Conservation (phyloP, 1,140 invertebrate genomes). For the Diorhabda elongata region DNA sequence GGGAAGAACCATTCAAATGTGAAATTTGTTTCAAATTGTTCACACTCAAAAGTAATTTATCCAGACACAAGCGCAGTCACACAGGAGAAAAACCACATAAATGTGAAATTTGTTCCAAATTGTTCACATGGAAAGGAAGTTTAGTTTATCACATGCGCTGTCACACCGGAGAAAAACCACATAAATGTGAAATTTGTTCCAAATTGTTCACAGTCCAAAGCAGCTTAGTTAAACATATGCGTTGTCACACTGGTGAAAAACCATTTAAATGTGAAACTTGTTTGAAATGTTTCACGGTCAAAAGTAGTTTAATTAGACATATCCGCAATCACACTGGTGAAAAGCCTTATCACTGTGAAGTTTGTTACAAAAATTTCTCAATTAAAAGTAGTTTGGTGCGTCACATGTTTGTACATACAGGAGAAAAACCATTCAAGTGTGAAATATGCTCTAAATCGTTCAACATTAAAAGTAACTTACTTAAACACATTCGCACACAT, state of each 20-base stretch:
- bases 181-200: not conserved
- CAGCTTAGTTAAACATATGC: slow-evolving; percentile 45
- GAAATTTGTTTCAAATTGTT: not conserved
- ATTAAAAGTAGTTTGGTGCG: slow-evolving; percentile 66
- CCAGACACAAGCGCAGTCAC: not conserved
- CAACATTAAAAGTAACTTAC: slow-evolving; percentile 56
- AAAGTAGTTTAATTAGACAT: slow-evolving; percentile 47
- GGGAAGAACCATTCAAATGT: not conserved
- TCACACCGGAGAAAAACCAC: not conserved
- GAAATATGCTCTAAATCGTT: slow-evolving; percentile 64
- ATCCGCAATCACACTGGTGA: slow-evolving; percentile 54
- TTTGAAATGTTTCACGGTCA: slow-evolving; percentile 50
- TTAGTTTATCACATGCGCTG: not conserved
- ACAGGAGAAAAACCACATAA: not conserved
- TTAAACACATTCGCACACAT: slow-evolving; percentile 60
- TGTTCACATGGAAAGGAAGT: not conserved
- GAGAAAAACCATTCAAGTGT: slow-evolving; percentile 69
- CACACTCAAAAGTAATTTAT: not conserved
- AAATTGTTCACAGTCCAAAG: slow-evolving; percentile 39
- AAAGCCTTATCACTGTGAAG: slow-evolving; percentile 58
- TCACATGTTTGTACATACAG: slow-evolving; percentile 66
- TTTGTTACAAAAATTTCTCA: slow-evolving; percentile 57
- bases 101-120: not conserved
- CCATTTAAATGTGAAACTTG: slow-evolving; percentile 53
- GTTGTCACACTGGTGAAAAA: slow-evolving; percentile 45